A percentile compares a stretch with the other conserved stretches of the same genome.
These are phyloP conservation scores for Pachliopta kotzebuea DNA, from an alignment of 2,888 invertebrate species.

Conservation along the genomic window DNA sequence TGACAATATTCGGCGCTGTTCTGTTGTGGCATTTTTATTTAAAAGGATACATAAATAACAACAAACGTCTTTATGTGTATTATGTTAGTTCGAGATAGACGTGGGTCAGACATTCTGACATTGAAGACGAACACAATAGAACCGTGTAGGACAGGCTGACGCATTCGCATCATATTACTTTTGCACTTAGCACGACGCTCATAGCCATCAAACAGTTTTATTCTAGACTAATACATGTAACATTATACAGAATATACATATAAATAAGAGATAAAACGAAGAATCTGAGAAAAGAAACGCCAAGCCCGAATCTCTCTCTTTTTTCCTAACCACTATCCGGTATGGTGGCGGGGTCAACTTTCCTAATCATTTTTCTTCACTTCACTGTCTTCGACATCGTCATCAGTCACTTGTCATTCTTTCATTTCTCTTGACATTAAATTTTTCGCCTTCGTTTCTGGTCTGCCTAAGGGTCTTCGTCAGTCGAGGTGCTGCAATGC, in stretches of 20 bases:
- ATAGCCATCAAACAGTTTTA: conserved; percentile 6
- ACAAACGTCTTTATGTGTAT: not conserved
- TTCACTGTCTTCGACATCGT: no score
- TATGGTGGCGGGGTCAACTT: no score
- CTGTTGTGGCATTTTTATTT: not conserved
- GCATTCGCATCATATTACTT: conserved; percentile 23
- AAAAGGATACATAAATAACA: conserved; percentile 4
- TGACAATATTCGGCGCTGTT: not conserved
- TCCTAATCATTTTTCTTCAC: no score
- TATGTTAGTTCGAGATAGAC: conserved; percentile 13
- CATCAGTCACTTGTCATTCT: no score
- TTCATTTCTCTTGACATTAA: no score
- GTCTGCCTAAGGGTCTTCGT: no score
- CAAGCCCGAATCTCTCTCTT: no score
- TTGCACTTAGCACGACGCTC: conserved; percentile 14
- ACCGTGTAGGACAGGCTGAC: conserved; percentile 23
- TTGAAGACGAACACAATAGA: conserved; percentile 24
- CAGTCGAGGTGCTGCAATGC: no score
- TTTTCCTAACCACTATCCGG: no score
- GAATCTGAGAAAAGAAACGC: no score
- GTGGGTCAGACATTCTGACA: conserved; percentile 18
- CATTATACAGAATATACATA: not conserved
- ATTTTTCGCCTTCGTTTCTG: no score
- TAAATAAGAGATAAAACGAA: no score
- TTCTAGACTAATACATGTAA: not conserved